phyloP scores from a whole-genome alignment of 2,888 invertebrate genomes.

The Gryllus longicercus region DNA sequence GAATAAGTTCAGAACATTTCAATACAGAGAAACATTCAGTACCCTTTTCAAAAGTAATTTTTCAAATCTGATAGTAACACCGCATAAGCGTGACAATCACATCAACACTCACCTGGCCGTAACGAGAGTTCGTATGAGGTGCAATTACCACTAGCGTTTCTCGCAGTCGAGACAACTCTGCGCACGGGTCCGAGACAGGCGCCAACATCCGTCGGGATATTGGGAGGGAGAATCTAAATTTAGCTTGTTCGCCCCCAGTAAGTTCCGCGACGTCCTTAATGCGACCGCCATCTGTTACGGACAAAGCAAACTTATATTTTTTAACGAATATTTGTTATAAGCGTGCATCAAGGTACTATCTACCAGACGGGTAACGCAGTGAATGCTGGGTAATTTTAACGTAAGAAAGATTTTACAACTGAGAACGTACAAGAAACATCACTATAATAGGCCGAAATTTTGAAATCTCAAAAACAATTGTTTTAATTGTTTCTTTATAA shows the following conservation, averaged over 20 bases:
- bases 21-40: background rate
- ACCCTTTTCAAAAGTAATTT: too few relatives aligned
- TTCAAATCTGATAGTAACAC: background rate
- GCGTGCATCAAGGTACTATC: too few relatives aligned
- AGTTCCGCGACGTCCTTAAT: background rate
- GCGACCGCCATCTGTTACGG: background rate
- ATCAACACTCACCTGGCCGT: background rate
- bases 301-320: background rate
- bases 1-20: background rate
- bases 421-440: too few relatives aligned
- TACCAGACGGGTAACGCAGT: too few relatives aligned
- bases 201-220: slow-evolving; percentile 1
- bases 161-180: background rate
- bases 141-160: background rate
- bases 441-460: too few relatives aligned
- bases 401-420: too few relatives aligned
- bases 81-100: background rate
- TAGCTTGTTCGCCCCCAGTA: background rate
- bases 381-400: too few relatives aligned
- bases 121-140: background rate
- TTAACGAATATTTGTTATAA: background rate
- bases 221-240: slow-evolving; percentile 3
- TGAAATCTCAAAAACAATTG: too few relatives aligned
- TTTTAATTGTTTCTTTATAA: too few relatives aligned
- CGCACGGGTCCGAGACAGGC: background rate